These are phyloP conservation scores for Tachysurus vachellii DNA, from an alignment of 2,113 vertebrate genomes.

Conservation along the genomic window DNA sequence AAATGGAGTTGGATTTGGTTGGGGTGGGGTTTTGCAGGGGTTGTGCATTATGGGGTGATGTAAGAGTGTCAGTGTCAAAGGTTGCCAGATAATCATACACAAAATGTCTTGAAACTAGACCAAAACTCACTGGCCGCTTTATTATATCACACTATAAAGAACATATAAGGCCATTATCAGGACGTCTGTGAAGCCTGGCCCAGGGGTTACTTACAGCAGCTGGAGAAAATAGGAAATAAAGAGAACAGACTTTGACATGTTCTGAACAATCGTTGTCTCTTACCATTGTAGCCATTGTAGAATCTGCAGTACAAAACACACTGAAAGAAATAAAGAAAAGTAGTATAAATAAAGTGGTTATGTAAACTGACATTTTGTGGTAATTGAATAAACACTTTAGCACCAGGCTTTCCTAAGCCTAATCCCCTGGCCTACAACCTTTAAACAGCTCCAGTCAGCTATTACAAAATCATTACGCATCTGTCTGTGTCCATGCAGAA, in stretches of 20 bases:
- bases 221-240: background rate
- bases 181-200: background rate
- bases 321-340: background rate
- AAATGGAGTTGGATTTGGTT: background rate
- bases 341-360: background rate
- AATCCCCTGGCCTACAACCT: conserved; percentile 1
- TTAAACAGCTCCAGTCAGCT: conserved; percentile 2
- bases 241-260: background rate
- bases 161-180: background rate
- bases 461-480: conserved; percentile 25
- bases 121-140: background rate
- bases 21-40: background rate
- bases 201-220: background rate
- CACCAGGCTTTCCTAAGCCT: background rate
- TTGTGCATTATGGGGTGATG: background rate
- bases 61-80: background rate
- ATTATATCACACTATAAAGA: background rate
- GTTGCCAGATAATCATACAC: background rate
- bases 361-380: background rate
- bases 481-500: conserved; percentile 19
- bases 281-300: background rate
- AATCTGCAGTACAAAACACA: background rate
- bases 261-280: background rate
- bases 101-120: no score
- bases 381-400: conserved; percentile 15